phyloP scores from a whole-genome alignment of 2,888 invertebrate species.

The Troides helena region DNA sequence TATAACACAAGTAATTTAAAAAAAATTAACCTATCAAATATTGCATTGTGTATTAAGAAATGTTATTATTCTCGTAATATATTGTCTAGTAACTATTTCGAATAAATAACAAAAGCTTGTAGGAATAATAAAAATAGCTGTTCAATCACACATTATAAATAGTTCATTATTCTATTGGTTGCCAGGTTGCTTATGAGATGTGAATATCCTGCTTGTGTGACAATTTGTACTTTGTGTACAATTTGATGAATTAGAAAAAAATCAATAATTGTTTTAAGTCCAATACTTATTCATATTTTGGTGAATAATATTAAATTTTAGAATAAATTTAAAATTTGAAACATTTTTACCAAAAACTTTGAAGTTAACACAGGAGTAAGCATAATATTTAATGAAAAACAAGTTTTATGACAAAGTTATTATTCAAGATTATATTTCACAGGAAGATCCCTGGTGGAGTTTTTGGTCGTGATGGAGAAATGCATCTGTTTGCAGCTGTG shows the following conservation, averaged over 20 bases:
- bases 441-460: conserved; percentile 98
- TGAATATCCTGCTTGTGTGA: neutral
- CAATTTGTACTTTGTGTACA: neutral
- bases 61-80: too few species aligned
- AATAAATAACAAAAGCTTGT: too few species aligned
- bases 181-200: neutral
- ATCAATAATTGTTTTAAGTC: neutral
- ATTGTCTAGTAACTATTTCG: too few species aligned
- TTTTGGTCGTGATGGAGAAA: conserved; percentile 95
- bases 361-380: neutral
- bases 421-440: conserved; percentile 25
- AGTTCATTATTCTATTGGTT: neutral
- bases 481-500: conserved; percentile 92
- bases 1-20: neutral
- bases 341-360: neutral
- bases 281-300: neutral
- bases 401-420: neutral
- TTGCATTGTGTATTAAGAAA: too few species aligned
- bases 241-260: neutral
- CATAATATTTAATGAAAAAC: neutral
- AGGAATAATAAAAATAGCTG: too few species aligned
- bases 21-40: neutral
- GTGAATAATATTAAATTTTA: neutral
- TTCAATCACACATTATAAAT: too few species aligned
- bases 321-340: neutral